phyloP scores from a whole-genome alignment of 2,797 vertebrate genomes.

The Garrulus glandarius region DNA sequence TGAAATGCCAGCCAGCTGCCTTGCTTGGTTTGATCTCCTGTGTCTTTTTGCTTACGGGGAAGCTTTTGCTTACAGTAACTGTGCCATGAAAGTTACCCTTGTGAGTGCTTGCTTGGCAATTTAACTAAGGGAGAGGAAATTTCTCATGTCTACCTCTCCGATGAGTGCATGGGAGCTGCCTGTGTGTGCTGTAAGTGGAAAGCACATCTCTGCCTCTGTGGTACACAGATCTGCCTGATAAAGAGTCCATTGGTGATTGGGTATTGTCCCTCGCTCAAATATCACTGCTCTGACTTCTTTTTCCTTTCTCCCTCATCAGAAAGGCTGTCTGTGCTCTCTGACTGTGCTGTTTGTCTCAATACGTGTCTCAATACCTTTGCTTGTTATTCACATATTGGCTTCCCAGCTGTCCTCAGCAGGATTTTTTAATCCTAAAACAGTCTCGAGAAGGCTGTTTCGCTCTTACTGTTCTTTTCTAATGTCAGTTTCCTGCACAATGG shows the following conservation, averaged over 20 bases:
- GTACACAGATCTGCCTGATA: neutral
- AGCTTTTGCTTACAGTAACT: neutral
- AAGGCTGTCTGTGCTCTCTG: neutral
- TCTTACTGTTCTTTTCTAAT: neutral
- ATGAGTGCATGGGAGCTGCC: neutral
- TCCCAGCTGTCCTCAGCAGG: neutral
- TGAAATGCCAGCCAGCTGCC: neutral
- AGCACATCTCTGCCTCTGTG: neutral
- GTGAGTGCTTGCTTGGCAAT: neutral
- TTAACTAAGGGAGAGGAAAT: neutral
- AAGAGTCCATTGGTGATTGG: neutral
- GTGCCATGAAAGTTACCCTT: neutral
- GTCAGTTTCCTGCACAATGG: accelerated
- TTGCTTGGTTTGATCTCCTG: neutral
- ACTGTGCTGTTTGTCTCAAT: neutral
- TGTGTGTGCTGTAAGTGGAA: neutral
- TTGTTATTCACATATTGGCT: neutral
- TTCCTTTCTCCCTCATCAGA: neutral
- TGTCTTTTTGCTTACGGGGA: neutral
- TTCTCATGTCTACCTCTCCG: neutral
- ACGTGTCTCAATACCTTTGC: neutral
- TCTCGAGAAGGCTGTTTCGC: accelerated
- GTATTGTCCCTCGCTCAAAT: neutral
- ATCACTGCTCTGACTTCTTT: neutral
- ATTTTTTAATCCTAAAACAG: neutral